Evolutionary conservation across 2,113 vertebrate genomes (phyloP), one percentile per base, ranked within the genome.

Genomic region (Alethe castanea): DNA sequence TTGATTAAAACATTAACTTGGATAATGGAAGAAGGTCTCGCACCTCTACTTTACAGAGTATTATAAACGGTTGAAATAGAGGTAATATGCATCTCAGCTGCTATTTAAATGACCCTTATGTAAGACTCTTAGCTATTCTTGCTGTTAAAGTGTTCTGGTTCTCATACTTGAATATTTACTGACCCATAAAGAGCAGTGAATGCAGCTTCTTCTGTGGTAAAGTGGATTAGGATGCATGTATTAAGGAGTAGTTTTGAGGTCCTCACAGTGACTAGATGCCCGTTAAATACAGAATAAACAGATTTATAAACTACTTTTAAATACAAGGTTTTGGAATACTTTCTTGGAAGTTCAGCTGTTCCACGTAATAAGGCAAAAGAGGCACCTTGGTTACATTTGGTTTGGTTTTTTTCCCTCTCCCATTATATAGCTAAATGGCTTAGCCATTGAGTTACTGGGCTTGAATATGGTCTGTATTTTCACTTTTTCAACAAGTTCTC

Each of bases 221-320:
- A 60, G 29, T 72, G 33, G 23, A 47, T 57, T 57, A 73, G 26
- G 31, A n/a, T 5, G 35, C 15, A 38, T 0, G 0, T 48, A 8
- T 62, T 66, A 52, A 77, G 36, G 48, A 3, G 2, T 20, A 29
- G 6, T 44, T 56, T 78, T 60, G 17, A 65, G 5, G 16, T 69
- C 19, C 11, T 73, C 20, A 56, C 12, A 47, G 14, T 57, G n/a
- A 53, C 12, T 44, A 44, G 29, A 29, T 42, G 9, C 9, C 82
- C 1, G 1, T 35, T 42, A 56, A 78, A 44, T 50, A 53, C 33
- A 60, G 54, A 86, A 61, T 5, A 84, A 50, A 78, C 8, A 64
- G 4, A 54, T 3, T 81, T 87, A 38, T 5, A 36, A 57, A 54
- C 78, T 62, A 25, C 6, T 62, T 77, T 47, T 45, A 74, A 53